phyloP scores from a whole-genome alignment of 2,888 invertebrate genomes.

The Dryobota labecula region DNA sequence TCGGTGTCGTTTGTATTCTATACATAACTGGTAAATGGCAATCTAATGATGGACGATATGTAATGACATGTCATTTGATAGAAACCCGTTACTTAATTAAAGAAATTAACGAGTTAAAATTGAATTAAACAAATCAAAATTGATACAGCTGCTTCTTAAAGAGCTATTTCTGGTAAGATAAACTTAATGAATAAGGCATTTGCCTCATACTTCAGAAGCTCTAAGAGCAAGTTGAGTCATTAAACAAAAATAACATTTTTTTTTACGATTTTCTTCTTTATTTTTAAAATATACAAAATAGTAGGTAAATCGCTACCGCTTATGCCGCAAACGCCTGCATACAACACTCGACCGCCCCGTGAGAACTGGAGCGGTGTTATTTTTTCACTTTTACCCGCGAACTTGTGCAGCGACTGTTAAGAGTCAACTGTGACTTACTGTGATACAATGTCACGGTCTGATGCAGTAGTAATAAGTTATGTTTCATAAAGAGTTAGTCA shows the following conservation, averaged over 20 bases:
- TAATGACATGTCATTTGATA: conserved; percentile 19
- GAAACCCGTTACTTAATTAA: background rate
- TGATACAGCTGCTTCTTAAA: no score
- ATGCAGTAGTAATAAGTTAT: conserved; percentile 30
- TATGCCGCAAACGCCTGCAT: conserved; percentile 50
- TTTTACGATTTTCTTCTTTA: no score
- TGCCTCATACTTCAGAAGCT: no score
- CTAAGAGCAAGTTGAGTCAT: no score
- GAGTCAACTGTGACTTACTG: conserved; percentile 58
- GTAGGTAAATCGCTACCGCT: conserved; percentile 61
- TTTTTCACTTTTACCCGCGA: conserved; percentile 83
- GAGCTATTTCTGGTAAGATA: no score
- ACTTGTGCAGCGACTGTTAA: conserved; percentile 66
- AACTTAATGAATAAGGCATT: no score
- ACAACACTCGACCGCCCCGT: conserved; percentile 69
- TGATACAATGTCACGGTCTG: conserved; percentile 55
- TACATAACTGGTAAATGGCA: conserved; percentile 20
- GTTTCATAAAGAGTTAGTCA: conserved; percentile 11
- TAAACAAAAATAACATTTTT: no score
- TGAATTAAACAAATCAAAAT: no score
- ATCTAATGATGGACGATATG: conserved; percentile 31
- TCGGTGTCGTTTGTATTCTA: conserved; percentile 34
- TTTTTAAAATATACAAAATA: no score
- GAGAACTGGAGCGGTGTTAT: conserved; percentile 85
- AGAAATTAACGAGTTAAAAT: background rate